Evolutionary conservation across 2,113 vertebrate species (phyloP).

Genomic region (Lutjanus erythropterus): DNA sequence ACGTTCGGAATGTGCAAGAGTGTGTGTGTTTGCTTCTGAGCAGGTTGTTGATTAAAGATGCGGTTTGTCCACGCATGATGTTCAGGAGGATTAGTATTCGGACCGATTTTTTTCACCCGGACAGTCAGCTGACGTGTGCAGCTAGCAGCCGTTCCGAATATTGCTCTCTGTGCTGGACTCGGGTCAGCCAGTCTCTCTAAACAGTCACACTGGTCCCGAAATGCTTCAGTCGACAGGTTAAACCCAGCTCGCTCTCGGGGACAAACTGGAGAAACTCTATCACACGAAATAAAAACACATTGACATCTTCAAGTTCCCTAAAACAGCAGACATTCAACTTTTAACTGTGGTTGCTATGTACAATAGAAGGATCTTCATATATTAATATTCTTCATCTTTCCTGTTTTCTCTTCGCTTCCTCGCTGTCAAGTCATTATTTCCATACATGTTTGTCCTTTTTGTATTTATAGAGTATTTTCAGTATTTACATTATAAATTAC

Average conservation of each 20-base stretch:
- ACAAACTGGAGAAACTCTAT: constrained; percentile 60
- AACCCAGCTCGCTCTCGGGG: constrained; percentile 39
- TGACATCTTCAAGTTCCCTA: constrained; percentile 69
- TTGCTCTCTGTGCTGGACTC: constrained; percentile 41
- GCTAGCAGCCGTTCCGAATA: constrained; percentile 20
- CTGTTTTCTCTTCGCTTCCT: constrained; percentile 22
- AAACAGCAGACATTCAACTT: constrained; percentile 79
- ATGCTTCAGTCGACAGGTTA: constrained; percentile 1
- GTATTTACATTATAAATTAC: constrained; percentile 89
- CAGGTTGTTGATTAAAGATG: constrained; percentile 21
- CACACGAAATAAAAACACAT: constrained; percentile 74
- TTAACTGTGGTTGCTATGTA: constrained; percentile 78
- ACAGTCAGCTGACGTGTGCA: constrained; percentile 27
- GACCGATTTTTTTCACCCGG: background rate
- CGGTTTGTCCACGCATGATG: background rate
- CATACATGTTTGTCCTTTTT: constrained; percentile 68
- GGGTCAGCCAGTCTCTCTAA: background rate
- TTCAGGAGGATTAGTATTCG: background rate
- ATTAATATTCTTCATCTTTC: constrained; percentile 79
- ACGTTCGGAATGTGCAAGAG: constrained; percentile 51
- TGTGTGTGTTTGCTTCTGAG: constrained; percentile 40
- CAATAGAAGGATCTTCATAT: constrained; percentile 86
- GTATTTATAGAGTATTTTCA: constrained; percentile 83
- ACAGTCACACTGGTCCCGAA: constrained; percentile 16
- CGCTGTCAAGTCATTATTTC: constrained; percentile 52